Evolutionary conservation across 2,113 vertebrate species (phyloP).

Genomic region (Centropristis striata): DNA sequence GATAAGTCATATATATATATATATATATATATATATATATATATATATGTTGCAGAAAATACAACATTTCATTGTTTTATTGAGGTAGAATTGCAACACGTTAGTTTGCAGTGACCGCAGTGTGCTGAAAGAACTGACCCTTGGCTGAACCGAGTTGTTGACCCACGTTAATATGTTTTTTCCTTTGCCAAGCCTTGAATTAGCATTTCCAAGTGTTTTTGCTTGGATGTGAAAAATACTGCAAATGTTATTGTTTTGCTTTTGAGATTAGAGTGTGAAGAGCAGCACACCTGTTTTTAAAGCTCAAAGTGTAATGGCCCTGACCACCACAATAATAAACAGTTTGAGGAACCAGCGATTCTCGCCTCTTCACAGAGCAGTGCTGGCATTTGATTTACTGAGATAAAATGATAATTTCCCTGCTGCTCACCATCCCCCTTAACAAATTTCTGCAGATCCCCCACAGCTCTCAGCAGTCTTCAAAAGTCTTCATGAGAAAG

Average conservation of each 20-base stretch:
- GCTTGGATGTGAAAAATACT: neutral
- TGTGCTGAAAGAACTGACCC: conserved; percentile 28
- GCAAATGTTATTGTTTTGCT: neutral
- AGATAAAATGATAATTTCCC: conserved; percentile 37
- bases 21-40: too few relatives aligned
- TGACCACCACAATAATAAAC: neutral
- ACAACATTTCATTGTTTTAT: too few relatives aligned
- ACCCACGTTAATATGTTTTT: conserved; percentile 14
- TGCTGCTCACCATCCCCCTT: conserved; percentile 27
- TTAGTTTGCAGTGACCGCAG: neutral
- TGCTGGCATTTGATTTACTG: conserved; percentile 5
- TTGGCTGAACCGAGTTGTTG: conserved; percentile 26
- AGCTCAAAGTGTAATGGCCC: neutral
- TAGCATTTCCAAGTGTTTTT: neutral
- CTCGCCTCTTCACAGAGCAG: neutral
- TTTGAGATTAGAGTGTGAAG: neutral
- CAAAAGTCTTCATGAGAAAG: conserved; percentile 60
- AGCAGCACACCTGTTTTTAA: neutral
- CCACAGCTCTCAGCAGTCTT: neutral
- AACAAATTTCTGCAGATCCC: conserved; percentile 26
- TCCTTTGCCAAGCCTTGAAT: neutral
- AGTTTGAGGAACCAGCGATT: neutral
- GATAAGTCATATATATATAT: too few relatives aligned
- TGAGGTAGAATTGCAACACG: too few relatives aligned
- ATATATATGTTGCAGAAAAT: too few relatives aligned